Evolutionary conservation across 2,113 vertebrate species (phyloP).

Genomic region (Chaetodon auriga): DNA sequence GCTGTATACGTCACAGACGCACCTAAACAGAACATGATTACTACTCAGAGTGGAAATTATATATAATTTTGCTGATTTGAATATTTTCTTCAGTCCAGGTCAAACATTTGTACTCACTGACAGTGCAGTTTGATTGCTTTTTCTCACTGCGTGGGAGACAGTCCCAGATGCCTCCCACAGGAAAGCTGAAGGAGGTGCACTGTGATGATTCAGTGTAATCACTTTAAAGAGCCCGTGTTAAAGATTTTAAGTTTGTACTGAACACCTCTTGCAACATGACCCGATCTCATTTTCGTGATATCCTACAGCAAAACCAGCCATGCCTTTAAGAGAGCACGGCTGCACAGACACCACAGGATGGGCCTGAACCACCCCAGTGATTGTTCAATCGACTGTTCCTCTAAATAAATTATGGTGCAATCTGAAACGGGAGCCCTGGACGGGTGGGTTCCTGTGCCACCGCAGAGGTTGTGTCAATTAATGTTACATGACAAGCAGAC

Average conservation of each 20-base stretch:
- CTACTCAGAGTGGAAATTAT: not conserved
- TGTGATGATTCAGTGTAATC: not conserved
- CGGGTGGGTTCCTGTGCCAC: constrained; percentile 44
- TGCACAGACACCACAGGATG: constrained; percentile 27
- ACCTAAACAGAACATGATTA: not conserved
- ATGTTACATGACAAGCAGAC: constrained; percentile 73
- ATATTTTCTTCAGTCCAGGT: not conserved
- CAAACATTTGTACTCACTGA: not conserved
- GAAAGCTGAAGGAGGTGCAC: not conserved
- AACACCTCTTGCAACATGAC: constrained; percentile 3
- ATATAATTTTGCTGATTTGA: not conserved
- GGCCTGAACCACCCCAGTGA: constrained; percentile 30
- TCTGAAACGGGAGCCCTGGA: constrained; percentile 64
- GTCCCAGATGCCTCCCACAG: not conserved
- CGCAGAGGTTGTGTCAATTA: constrained; percentile 68
- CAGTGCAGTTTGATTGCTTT: not conserved
- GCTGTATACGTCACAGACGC: not conserved
- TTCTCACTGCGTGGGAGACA: too few species aligned
- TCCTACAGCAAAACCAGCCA: constrained; percentile 17
- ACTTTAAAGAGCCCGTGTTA: not conserved
- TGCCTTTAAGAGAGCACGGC: constrained; percentile 3
- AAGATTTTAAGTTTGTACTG: not conserved
- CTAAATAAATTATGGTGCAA: constrained; percentile 76
- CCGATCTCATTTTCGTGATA: not conserved
- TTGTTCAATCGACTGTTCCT: constrained; percentile 49